These are phyloP conservation scores for Percina caprodes DNA, from an alignment of 2,113 vertebrate genomes.

Conservation along the genomic window DNA sequence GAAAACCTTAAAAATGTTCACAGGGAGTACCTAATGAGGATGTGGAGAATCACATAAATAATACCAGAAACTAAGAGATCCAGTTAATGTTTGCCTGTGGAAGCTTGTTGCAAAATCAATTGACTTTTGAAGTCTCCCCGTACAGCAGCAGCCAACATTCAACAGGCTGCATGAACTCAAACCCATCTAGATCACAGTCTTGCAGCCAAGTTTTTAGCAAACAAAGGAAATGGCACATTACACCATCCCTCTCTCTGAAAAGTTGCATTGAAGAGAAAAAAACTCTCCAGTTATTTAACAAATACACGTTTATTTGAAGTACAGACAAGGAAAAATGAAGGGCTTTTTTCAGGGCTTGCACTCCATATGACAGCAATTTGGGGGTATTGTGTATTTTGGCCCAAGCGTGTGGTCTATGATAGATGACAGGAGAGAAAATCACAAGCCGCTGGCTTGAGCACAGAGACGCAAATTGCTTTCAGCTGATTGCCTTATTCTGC, in stretches of 20 bases:
- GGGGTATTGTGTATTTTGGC: constrained; percentile 95
- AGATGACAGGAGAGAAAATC: constrained; percentile 94
- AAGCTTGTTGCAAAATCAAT: constrained; percentile 42
- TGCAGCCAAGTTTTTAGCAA: constrained; percentile 78
- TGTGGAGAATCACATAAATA: constrained; percentile 19
- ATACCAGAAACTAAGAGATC: constrained; percentile 6
- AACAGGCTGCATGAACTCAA: constrained; percentile 67
- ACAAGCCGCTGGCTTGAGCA: constrained; percentile 86
- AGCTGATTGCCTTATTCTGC: constrained; percentile 89
- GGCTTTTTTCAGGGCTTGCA: constrained; percentile 79
- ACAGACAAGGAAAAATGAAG: constrained; percentile 85
- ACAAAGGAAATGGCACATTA: constrained; percentile 87
- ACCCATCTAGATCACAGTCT: constrained; percentile 66
- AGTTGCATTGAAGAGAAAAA: constrained; percentile 71
- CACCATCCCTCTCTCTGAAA: constrained; percentile 80
- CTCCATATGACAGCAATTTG: constrained; percentile 97
- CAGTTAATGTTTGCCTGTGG: constrained; percentile 41
- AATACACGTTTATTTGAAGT: constrained; percentile 91
- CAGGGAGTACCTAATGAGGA: background rate
- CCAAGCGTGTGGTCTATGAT: constrained; percentile 88
- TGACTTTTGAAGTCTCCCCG: constrained; percentile 50
- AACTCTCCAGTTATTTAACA: constrained; percentile 91
- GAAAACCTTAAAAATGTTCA: background rate
- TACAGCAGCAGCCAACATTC: constrained; percentile 49
- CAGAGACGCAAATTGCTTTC: constrained; percentile 92